Percentiles rank a stretch among this genome's conserved stretches.
These are phyloP conservation scores for Drosophila cognata DNA, from an alignment of 2,888 invertebrate species.

Conservation along the genomic window DNA sequence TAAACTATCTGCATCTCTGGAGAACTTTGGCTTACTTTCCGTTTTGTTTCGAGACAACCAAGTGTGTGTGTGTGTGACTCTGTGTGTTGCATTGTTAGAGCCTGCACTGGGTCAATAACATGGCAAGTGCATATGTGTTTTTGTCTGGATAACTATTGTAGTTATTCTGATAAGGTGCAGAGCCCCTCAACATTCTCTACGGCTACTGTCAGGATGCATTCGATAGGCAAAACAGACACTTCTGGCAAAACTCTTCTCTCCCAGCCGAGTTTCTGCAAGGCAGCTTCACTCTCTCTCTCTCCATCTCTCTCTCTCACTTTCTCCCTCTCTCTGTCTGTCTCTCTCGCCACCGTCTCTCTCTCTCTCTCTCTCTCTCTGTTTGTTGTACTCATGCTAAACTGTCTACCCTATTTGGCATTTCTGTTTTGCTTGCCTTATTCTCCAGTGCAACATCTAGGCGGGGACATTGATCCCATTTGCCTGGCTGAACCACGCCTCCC, in stretches of 20 bases:
- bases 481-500: conserved; percentile 18
- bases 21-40: conserved; percentile 48
- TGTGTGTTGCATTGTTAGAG: conserved; percentile 22
- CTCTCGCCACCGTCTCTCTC: neutral
- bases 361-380: neutral
- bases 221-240: conserved; percentile 54
- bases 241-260: conserved; percentile 7
- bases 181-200: neutral
- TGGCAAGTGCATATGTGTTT: conserved; percentile 60
- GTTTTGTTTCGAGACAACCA: conserved; percentile 44
- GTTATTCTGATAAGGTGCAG: conserved; percentile 52
- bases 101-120: conserved; percentile 75
- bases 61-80: conserved; percentile 1
- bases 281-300: conserved; percentile 9
- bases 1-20: conserved; percentile 3
- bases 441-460: conserved; percentile 44
- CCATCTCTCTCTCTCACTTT: conserved; percentile 4
- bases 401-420: conserved; percentile 41
- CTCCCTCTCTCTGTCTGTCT: neutral
- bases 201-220: conserved; percentile 34
- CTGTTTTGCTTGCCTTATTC: conserved; percentile 77
- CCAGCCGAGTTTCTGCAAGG: conserved; percentile 22
- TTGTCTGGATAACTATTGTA: conserved; percentile 42
- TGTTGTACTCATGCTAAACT: conserved; percentile 4
- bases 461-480: conserved; percentile 78